Evolutionary conservation across 2,888 invertebrate genomes (phyloP), one percentile per base, ranked within the genome.

Genomic region (Gortyna flavago): DNA sequence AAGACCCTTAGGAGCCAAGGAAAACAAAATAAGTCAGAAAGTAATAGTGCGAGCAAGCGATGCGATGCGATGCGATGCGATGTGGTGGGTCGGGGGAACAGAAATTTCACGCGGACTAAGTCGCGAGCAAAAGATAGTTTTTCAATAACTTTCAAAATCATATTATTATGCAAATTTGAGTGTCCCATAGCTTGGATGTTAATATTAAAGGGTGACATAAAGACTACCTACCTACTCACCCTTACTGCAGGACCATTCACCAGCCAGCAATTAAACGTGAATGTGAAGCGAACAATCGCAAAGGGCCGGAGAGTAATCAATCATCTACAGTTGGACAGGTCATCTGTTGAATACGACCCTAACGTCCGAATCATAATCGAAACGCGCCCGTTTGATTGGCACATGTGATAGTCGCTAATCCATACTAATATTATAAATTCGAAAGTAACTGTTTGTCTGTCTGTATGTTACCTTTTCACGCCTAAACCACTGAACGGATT

Each of bases 231-330:
- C 64, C 44, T 77, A 71, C 71, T 79, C 72, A 67, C 66, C n/a
- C n/a, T n/a, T n/a, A n/a, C n/a, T n/a, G n/a, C n/a, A n/a, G n/a
- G 70, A 68, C 68, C 79, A 69, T 81, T 75, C 74, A 83, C 75
- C 74, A 76, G 73, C 79, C 81, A 74, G 76, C 87, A 89, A 90
- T 92, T 91, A 89, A 88, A 89, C 87, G 77, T 79, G 71, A 87
- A 87, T 89, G 81, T 79, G 83, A 87, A 72, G 71, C 84, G 85
- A 81, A 89, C 85, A 87, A 88, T 87, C 85, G 87, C 76, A 68
- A 85, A 84, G 73, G 86, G 74, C 78, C 67, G 75, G 69, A 88
- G 80, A 76, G 84, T 80, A 84, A 89, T 89, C 89, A 69, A 87
- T 88, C 89, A 89, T 85, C 82, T 67, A 69, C 77, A 68, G 71